phyloP scores from a whole-genome alignment of 2,888 invertebrate genomes.

The Sinodicranocentrus sp. region DNA sequence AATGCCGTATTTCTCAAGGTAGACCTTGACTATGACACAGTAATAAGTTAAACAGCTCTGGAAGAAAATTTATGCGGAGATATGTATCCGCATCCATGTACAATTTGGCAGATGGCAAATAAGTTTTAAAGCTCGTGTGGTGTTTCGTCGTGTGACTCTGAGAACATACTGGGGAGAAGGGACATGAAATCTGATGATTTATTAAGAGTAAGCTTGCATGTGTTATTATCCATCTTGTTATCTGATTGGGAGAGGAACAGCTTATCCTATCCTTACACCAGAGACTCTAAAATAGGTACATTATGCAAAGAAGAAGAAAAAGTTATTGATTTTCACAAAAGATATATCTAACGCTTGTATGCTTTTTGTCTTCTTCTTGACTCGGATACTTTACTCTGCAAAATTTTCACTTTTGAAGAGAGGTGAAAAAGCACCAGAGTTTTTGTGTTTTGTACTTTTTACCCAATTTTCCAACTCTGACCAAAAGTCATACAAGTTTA shows the following conservation, averaged over 20 bases:
- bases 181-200: not conserved
- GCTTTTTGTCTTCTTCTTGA: too few species aligned
- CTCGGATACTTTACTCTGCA: not conserved
- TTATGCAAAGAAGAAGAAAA: not conserved
- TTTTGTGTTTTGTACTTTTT: too few species aligned
- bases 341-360: too few species aligned
- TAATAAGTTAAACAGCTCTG: conserved; percentile 7
- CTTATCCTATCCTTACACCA: not conserved
- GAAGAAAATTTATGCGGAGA: not conserved
- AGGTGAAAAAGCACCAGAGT: too few species aligned
- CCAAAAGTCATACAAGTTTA: too few species aligned
- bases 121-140: not conserved
- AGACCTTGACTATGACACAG: conserved; percentile 17
- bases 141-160: not conserved
- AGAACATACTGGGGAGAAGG: too few species aligned
- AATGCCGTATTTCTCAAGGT: not conserved
- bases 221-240: conserved; percentile 8
- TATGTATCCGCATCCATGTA: not conserved
- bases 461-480: not conserved
- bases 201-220: not conserved
- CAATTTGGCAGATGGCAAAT: conserved; percentile 5
- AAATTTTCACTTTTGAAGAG: too few species aligned
- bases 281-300: not conserved
- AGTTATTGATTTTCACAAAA: conserved; percentile 9
- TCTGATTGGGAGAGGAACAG: conserved; percentile 4